Base-by-base conservation (phyloP, 2,888 invertebrate genomes). In the Apamea monoglypha region DNA sequence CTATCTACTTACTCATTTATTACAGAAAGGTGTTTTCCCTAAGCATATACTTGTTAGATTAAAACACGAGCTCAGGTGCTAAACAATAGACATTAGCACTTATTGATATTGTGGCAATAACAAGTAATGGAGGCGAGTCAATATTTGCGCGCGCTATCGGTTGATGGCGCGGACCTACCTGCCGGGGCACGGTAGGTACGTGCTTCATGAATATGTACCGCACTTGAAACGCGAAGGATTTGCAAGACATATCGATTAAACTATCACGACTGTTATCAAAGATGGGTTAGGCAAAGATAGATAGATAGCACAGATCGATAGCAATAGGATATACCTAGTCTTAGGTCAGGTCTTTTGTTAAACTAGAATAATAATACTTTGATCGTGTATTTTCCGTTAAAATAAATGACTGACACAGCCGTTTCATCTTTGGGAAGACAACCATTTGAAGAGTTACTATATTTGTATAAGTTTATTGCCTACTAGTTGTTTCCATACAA, bases 111-210 rank as follows among this genome's bases (percentile, higher is more conserved):
- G 68, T 64, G 61, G 25, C 66, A 74, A 56, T 70, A 61, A 32
- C 44, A 47, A 36, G 64, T 75, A 81, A 81, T 88, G 77, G 75
- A 72, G 76, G 74, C 86, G 78, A 76, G 90, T 83, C 82, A 90
- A 90, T 85, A 89, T 90, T 89, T 67, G 90, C 70, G 47, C 64
- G 47, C 66, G 76, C 76, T 91, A 90, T 90, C 90, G 91, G 91
- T 84, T 79, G 82, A 56, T 80, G 87, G 63, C 86, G 77, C 66
- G 78, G 36, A 29, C 25, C 63, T 16, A 8, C 44, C 53, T 10
- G 69, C 25, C 8, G 47, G 29, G 16, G 59, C 7, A 25, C n/a
- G n/a, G n/a, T n/a, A n/a, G n/a, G n/a, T n/a, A n/a, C 6, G 29
- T 68, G 70, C 85, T 77, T 71, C 74, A 80, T 84, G 63, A 68